Conservation (phyloP, 2,888 invertebrate species). For the Synergus laeviventris region DNA sequence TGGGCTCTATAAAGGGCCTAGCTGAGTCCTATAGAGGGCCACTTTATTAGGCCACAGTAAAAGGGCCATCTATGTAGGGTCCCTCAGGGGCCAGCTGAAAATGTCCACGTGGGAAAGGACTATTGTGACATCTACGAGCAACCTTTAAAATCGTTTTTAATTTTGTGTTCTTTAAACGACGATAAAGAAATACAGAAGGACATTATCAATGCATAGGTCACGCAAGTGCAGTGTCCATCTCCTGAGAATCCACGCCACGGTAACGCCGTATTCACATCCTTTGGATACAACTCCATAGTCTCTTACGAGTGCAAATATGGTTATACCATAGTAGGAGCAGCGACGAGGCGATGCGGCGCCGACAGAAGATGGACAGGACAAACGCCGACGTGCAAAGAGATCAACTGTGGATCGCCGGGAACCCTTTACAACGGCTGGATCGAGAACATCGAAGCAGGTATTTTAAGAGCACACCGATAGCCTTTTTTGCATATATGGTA, state of each 20-base stretch:
- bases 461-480: constrained; percentile 14
- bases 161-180: too few relatives aligned
- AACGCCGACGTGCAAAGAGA: constrained; percentile 96
- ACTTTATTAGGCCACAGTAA: too few relatives aligned
- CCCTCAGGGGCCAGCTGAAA: too few relatives aligned
- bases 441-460: constrained; percentile 87
- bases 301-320: constrained; percentile 97
- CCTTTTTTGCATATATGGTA: constrained; percentile 28
- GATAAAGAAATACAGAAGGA: not conserved
- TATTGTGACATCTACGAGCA: too few relatives aligned
- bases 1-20: too few relatives aligned
- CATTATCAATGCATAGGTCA: constrained; percentile 77
- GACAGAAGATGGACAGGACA: constrained; percentile 96
- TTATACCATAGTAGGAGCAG: constrained; percentile 92
- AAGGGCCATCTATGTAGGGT: too few relatives aligned
- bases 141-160: too few relatives aligned
- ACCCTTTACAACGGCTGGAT: constrained; percentile 97
- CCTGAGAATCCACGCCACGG: constrained; percentile 96
- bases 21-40: too few relatives aligned
- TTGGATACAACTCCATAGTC: constrained; percentile 96
- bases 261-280: constrained; percentile 93
- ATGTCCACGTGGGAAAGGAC: too few relatives aligned
- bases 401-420: constrained; percentile 97
- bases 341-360: constrained; percentile 93
- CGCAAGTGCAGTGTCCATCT: constrained; percentile 95